phyloP scores from a whole-genome alignment of 1,140 invertebrate species.

The Drosophila punjabiensis region DNA sequence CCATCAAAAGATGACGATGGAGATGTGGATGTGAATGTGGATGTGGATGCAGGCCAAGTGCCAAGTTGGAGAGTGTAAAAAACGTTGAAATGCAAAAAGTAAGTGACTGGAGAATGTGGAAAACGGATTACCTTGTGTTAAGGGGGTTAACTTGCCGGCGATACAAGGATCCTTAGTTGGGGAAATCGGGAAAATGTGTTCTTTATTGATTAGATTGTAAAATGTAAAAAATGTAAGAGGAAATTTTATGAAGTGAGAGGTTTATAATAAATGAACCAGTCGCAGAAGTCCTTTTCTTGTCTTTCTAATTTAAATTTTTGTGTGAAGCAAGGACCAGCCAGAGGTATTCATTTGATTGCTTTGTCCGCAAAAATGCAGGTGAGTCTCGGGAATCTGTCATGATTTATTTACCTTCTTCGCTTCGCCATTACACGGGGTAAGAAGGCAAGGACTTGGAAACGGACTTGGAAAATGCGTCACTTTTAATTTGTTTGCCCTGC shows the following conservation, averaged over 20 bases:
- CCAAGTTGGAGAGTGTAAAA: constrained; percentile 39
- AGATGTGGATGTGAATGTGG: constrained; percentile 10
- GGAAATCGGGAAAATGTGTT: not conserved
- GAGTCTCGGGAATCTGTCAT: not conserved
- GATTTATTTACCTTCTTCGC: not conserved
- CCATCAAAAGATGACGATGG: constrained; percentile 11
- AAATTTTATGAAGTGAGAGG: not conserved
- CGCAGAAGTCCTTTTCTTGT: too few relatives aligned
- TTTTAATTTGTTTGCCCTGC: constrained; percentile 78
- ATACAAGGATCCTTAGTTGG: not conserved
- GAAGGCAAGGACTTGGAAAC: constrained; percentile 1
- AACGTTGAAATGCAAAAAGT: constrained; percentile 49
- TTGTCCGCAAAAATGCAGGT: not conserved
- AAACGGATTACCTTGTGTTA: constrained; percentile 14
- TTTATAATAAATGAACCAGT: not conserved
- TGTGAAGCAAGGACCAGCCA: not conserved
- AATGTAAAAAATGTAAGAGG: not conserved
- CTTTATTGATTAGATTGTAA: not conserved
- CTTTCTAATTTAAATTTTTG: not conserved
- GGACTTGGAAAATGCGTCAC: constrained; percentile 61
- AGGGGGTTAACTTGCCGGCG: not conserved
- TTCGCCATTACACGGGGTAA: not conserved
- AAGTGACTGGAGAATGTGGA: constrained; percentile 18
- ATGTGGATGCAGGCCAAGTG: constrained; percentile 44
- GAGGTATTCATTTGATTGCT: not conserved